Base-by-base conservation (phyloP, 2,797 vertebrate species). In the Acanthurus tractus region DNA sequence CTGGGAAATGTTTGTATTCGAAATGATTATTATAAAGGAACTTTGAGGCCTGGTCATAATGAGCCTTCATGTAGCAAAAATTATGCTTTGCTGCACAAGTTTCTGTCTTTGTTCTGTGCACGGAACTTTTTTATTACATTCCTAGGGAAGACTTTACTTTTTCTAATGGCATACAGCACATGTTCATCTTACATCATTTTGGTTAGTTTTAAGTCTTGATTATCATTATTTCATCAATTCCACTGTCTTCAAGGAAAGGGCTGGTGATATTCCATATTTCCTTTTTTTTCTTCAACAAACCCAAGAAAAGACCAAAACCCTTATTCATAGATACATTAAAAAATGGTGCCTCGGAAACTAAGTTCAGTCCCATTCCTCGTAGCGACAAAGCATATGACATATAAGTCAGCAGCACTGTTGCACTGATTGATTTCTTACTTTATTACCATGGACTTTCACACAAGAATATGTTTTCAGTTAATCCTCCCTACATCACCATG, bases 131-230 rank as follows among this genome's bases (percentile, higher is more conserved):
- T 34, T 34, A 34, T 34, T 7, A 34, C 29, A 34, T 34, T 34
- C 6, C 7, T 34, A 34, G 29, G 7, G 29, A 34, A 34, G 29
- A 6, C 29, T 34, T 34, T 34, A 6, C 7, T 34, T 34, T 34
- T 34, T 34, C 29, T 34, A 34, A 34, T 34, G 29, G 29, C 7
- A 34, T 34, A 7, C 29, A 34, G 29, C n/a, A 62, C 44, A 44
- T 50, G 10, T 58, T 44, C 56, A 75, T 45, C 29, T 55, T 23
- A 36, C 15, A 38, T 12, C 65, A 68, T 63, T 55, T 29, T 55
- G 49, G 42, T 40, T 62, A 46, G 3, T 44, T 44, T 44, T 4
- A 46, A 54, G 5, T 20, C 56, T 20, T 36, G 20, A 73, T 42
- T 20, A 13, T 61, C 8, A 25, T 45, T 46, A 50, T 34, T 36